phyloP scores from a whole-genome alignment of 2,113 vertebrate species.

The Cyprinodon brontotheroides region DNA sequence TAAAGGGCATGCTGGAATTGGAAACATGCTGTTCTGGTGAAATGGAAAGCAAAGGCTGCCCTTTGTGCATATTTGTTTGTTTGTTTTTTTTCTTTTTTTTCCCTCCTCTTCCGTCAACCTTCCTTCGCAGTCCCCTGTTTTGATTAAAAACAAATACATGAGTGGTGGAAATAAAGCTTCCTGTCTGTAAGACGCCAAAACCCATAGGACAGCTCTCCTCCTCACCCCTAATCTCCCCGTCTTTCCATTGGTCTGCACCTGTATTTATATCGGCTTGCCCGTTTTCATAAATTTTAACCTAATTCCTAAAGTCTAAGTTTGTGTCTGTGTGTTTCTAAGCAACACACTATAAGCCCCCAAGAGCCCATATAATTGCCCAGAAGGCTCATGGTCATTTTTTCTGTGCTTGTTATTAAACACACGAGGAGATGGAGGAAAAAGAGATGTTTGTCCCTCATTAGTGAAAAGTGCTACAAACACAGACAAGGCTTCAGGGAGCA shows the following conservation, averaged over 20 bases:
- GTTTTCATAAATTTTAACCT: slow-evolving; percentile 16
- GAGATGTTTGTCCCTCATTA: slow-evolving; percentile 71
- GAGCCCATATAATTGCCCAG: slow-evolving; percentile 67
- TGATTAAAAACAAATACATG: slow-evolving; percentile 51
- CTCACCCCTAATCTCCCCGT: neutral
- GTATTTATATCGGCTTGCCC: slow-evolving; percentile 28
- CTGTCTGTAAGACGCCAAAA: neutral
- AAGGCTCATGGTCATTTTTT: slow-evolving; percentile 68
- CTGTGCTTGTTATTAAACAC: slow-evolving; percentile 60
- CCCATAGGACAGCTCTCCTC: neutral
- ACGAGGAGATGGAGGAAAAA: slow-evolving; percentile 34
- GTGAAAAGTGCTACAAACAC: slow-evolving; percentile 56
- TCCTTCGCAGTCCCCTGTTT: slow-evolving; percentile 23
- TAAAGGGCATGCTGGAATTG: slow-evolving; percentile 69
- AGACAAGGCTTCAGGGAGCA: slow-evolving; percentile 42
- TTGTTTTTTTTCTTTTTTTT: slow-evolving; percentile 3
- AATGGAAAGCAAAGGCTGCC: slow-evolving; percentile 68
- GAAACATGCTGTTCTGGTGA: slow-evolving; percentile 62
- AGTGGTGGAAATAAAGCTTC: slow-evolving; percentile 23
- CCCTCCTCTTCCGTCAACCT: slow-evolving; percentile 20
- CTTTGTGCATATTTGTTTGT: slow-evolving; percentile 8
- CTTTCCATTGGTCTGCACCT: slow-evolving; percentile 12
- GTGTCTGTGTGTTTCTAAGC: slow-evolving; percentile 37
- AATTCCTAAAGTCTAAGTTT: neutral
- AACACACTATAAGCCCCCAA: slow-evolving; percentile 54